These are phyloP conservation scores for Eupeodes latifasciatus DNA, from an alignment of 2,888 invertebrate genomes.

Conservation along the genomic window DNA sequence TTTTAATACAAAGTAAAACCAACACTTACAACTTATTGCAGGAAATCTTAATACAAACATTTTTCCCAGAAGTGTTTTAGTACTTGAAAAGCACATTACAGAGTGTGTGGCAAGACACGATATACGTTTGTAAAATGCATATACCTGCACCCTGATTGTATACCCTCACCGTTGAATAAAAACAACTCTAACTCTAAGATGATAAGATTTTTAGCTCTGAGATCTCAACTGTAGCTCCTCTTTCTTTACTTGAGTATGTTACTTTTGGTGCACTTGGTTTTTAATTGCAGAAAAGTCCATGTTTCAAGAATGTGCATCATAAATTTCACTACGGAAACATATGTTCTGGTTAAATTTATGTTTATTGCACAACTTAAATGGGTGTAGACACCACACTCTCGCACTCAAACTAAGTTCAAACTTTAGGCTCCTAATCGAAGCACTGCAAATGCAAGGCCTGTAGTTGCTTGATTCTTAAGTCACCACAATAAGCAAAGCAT, in stretches of 20 bases:
- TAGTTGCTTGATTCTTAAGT: conserved; percentile 6
- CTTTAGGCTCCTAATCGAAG: conserved; percentile 61
- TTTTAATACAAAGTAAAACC: conserved; percentile 19
- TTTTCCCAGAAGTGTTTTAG: conserved; percentile 45
- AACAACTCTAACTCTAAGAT: conserved; percentile 13
- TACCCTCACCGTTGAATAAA: neutral
- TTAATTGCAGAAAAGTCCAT: conserved; percentile 73
- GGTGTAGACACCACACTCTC: conserved; percentile 67
- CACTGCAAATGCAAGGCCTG: conserved; percentile 8
- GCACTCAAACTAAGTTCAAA: conserved; percentile 9
- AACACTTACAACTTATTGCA: conserved; percentile 14
- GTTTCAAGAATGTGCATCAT: conserved; percentile 75
- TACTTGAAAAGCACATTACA: conserved; percentile 26
- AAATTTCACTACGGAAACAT: conserved; percentile 75
- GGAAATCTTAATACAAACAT: conserved; percentile 15
- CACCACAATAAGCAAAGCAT: conserved; percentile 38
- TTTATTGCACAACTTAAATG: conserved; percentile 75
- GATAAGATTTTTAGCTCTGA: conserved; percentile 39
- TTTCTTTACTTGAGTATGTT: conserved; percentile 28
- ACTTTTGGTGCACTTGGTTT: conserved; percentile 59
- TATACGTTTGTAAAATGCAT: neutral
- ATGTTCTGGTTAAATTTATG: conserved; percentile 73
- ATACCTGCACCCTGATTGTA: neutral
- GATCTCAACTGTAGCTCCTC: conserved; percentile 23
- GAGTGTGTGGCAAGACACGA: conserved; percentile 26